These are phyloP conservation scores for Apamea epomidion DNA, from an alignment of 2,888 invertebrate species.

Conservation along the genomic window DNA sequence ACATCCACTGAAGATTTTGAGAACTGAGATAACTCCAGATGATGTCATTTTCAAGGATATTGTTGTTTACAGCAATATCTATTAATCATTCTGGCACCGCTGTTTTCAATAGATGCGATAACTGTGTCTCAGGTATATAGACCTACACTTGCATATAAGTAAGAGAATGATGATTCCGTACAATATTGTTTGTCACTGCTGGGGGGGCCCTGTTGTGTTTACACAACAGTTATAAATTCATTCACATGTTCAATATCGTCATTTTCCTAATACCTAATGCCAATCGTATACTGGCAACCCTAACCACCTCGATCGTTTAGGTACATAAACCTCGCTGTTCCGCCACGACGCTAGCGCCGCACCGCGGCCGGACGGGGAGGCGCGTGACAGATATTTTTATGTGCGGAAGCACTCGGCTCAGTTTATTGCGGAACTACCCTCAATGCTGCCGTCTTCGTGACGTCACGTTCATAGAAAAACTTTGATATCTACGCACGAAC, in stretches of 20 bases:
- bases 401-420: constrained; percentile 72
- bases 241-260: neutral
- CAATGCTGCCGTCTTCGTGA: constrained; percentile 51
- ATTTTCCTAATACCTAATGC: neutral
- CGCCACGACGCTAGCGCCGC: constrained; percentile 56
- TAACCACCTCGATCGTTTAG: constrained; percentile 50
- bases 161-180: neutral
- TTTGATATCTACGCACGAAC: constrained; percentile 46
- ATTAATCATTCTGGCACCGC: neutral
- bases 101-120: neutral
- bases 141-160: neutral
- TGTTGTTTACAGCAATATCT: neutral
- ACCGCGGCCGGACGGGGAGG: constrained; percentile 47
- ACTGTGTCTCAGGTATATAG: neutral
- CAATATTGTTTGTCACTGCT: neutral
- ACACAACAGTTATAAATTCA: neutral
- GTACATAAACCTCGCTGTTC: constrained; percentile 66
- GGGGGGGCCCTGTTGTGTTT: neutral
- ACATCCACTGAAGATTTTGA: neutral
- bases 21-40: neutral
- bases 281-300: constrained; percentile 48
- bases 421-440: constrained; percentile 72
- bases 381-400: constrained; percentile 78
- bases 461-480: constrained; percentile 59
- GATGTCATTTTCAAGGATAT: neutral